Conservation (phyloP, 2,113 vertebrate genomes). For the Menura novaehollandiae region DNA sequence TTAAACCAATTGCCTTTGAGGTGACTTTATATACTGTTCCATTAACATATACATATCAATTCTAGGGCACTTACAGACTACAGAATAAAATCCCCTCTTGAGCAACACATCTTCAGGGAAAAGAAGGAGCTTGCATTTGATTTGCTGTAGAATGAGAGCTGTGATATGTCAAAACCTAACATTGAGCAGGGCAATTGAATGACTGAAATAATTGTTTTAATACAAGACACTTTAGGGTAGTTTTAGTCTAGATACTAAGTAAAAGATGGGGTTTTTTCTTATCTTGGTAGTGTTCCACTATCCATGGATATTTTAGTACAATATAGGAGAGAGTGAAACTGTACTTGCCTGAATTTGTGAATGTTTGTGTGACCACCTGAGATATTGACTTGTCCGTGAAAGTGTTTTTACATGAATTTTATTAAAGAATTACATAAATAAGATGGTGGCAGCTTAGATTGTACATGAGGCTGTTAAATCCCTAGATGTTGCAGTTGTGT, state of each 20-base stretch:
- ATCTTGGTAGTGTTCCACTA: not conserved
- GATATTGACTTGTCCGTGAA: not conserved
- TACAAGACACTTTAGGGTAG: not conserved
- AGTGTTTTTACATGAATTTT: not conserved
- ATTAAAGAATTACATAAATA: not conserved
- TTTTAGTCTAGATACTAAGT: not conserved
- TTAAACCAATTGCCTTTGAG: constrained; percentile 60
- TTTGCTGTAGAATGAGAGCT: not conserved
- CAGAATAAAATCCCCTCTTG: constrained; percentile 4
- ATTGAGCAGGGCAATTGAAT: not conserved
- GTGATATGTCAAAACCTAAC: not conserved
- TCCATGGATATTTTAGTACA: not conserved
- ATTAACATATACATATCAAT: constrained; percentile 43
- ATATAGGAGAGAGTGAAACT: not conserved
- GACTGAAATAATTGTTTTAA: not conserved
- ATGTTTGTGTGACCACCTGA: not conserved
- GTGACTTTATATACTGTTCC: constrained; percentile 61
- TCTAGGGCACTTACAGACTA: constrained; percentile 32
- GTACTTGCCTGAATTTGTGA: not conserved
- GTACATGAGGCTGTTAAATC: not conserved
- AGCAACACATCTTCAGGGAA: not conserved
- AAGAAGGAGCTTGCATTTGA: not conserved
- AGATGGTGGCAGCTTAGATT: not conserved
- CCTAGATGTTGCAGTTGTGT: not conserved
- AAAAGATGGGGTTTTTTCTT: not conserved